phyloP scores from a whole-genome alignment of 2,888 invertebrate genomes.

The Mythimna vitellina region DNA sequence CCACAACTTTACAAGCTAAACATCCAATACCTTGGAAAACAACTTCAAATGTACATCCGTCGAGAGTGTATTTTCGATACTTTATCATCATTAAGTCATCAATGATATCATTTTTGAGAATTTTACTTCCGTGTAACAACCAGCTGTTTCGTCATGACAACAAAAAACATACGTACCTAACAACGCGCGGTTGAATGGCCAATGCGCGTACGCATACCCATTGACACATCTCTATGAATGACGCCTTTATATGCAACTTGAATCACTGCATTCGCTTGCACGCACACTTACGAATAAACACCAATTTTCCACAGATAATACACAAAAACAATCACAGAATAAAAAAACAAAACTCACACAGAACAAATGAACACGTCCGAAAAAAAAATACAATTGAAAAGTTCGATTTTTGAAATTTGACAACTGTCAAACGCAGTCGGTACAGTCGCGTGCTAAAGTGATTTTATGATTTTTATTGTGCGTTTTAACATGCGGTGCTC shows the following conservation, averaged over 20 bases:
- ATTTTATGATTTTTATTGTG: slow-evolving; percentile 69
- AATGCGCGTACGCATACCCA: slow-evolving; percentile 83
- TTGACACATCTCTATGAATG: slow-evolving; percentile 87
- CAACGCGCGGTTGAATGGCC: slow-evolving; percentile 79
- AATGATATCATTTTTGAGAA: slow-evolving; percentile 50
- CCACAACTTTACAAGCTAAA: slow-evolving; percentile 29
- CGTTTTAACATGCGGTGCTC: slow-evolving; percentile 74
- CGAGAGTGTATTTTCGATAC: slow-evolving; percentile 25
- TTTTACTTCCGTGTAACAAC: slow-evolving; percentile 61
- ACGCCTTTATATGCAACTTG: slow-evolving; percentile 70
- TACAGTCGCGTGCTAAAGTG: slow-evolving; percentile 68
- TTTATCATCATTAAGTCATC: slow-evolving; percentile 47
- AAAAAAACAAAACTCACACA: slow-evolving; percentile 13
- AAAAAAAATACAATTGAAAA: background rate
- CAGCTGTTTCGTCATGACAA: slow-evolving; percentile 72
- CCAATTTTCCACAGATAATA: slow-evolving; percentile 30
- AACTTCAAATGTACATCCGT: slow-evolving; percentile 20
- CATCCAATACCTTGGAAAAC: slow-evolving; percentile 34
- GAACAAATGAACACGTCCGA: background rate
- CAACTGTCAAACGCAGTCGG: slow-evolving; percentile 67
- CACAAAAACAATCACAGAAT: slow-evolving; percentile 31
- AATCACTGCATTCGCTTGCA: slow-evolving; percentile 59
- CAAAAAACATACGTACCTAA: slow-evolving; percentile 80
- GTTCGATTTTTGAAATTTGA: slow-evolving; percentile 49
- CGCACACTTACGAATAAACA: slow-evolving; percentile 49